These are phyloP conservation scores for Brachypodius melanocephalos DNA, from an alignment of 2,113 vertebrate genomes.

Conservation along the genomic window DNA sequence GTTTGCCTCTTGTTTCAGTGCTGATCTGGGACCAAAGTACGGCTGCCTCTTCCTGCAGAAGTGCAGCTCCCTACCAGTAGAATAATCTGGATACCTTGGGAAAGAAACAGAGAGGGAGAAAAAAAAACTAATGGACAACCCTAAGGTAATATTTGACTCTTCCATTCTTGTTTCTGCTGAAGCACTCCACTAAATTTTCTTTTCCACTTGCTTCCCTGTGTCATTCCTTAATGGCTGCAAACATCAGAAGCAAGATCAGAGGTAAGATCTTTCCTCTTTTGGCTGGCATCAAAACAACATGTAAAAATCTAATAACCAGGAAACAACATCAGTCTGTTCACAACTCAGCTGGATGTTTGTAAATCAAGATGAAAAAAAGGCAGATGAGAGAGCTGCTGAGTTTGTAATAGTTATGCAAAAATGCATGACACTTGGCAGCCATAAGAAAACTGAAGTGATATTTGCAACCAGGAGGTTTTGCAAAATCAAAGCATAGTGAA, in stretches of 20 bases:
- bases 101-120: neutral
- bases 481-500: neutral
- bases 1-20: neutral
- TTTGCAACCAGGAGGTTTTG: neutral
- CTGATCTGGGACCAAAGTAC: neutral
- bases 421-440: neutral
- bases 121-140: neutral
- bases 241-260: neutral
- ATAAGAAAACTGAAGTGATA: neutral
- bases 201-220: neutral
- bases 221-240: neutral
- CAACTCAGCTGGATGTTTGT: neutral
- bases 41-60: neutral
- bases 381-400: neutral
- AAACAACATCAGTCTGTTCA: neutral
- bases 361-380: constrained; percentile 2
- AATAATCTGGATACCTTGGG: neutral
- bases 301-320: neutral
- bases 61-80: neutral
- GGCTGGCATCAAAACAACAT: constrained; percentile 8
- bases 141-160: neutral
- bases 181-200: neutral
- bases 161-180: neutral
- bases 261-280: neutral
- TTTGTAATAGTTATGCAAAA: constrained; percentile 10